These are phyloP conservation scores for Trachymyrmex cornetzi DNA, from an alignment of 1,140 invertebrate genomes.

Conservation along the genomic window DNA sequence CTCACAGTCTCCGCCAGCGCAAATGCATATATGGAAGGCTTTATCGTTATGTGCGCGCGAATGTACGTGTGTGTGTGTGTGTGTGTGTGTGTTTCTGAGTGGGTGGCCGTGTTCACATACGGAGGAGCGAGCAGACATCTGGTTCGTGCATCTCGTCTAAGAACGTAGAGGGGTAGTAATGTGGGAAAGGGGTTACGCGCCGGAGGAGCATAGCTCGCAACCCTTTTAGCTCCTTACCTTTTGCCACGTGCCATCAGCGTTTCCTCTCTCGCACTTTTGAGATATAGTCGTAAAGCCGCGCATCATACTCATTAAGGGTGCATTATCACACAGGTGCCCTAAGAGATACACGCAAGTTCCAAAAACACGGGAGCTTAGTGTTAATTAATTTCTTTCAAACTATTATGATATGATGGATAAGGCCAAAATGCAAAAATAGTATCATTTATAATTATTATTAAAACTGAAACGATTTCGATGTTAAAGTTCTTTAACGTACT, in stretches of 20 bases:
- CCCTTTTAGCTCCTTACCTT: constrained; percentile 66
- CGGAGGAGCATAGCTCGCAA: constrained; percentile 58
- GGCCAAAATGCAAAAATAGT: background rate
- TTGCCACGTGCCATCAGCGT: constrained; percentile 52
- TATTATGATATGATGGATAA: background rate
- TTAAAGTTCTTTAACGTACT: background rate
- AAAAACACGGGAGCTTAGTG: background rate
- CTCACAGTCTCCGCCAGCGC: constrained; percentile 19
- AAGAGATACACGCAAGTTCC: too few relatives aligned
- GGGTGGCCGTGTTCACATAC: constrained; percentile 8
- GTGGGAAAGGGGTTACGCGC: constrained; percentile 51
- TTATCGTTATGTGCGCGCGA: background rate
- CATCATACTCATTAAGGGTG: background rate
- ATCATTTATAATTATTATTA: background rate
- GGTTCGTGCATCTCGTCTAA: constrained; percentile 71
- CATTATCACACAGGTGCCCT: constrained; percentile 42
- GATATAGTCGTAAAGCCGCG: background rate
- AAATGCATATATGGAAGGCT: background rate
- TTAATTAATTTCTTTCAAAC: background rate
- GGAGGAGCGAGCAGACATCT: constrained; percentile 69
- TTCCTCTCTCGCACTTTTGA: constrained; percentile 30
- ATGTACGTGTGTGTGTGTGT: background rate
- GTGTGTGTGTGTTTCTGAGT: too few relatives aligned
- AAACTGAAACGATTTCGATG: background rate
- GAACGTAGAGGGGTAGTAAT: constrained; percentile 45